Evolutionary conservation across 1,140 invertebrate species (phyloP), one percentile per base, ranked within the genome.

Genomic region (Dysdera silvatica): DNA sequence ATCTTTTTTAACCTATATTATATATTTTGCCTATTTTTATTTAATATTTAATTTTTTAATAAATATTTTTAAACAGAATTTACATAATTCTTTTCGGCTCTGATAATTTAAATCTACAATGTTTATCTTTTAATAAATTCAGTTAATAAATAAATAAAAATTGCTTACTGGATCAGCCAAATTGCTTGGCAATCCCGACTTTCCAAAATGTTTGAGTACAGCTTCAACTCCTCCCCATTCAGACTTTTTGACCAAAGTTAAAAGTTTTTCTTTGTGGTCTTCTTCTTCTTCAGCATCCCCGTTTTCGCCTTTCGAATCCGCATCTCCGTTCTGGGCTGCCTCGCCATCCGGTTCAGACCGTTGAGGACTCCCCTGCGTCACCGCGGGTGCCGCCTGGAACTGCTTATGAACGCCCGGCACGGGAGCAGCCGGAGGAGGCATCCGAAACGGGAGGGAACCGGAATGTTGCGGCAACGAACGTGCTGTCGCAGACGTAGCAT

Each of bases 181-280:
- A 40, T 26, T 49, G 8, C 52, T 14, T 16, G 61, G 61, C 41
- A 62, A 40, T 55, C 61, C 61, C 55, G 61, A 35, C 32, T 62
- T 62, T 12, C 61, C 56, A 26, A 62, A 56, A 31, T 62, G 61
- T n/a, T 62, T 62, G n/a, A 62, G 20, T 4, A 62, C 23, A 37
- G 31, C 61, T 40, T 62, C 61, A 4, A 62, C 61, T 6, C 52
- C 61, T 47, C 26, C 24, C 61, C 61, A 62, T 12, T 62, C 61
- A 23, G 52, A 14, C 18, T 62, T 62, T 37, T 48, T 62, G 18
- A 51, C 55, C 24, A 62, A 31, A 10, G 48, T 41, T 28, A 62
- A 16, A 7, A 62, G 33, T 10, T 31, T 51, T 41, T 62, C 52
- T 31, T 32, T 40, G 18, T 53, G 54, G 54, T 57, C 56, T 58